Percentiles rank a stretch among this genome's conserved stretches.
Evolutionary conservation across 2,113 vertebrate genomes (phyloP).

Genomic region (Hippopotamus amphibius): DNA sequence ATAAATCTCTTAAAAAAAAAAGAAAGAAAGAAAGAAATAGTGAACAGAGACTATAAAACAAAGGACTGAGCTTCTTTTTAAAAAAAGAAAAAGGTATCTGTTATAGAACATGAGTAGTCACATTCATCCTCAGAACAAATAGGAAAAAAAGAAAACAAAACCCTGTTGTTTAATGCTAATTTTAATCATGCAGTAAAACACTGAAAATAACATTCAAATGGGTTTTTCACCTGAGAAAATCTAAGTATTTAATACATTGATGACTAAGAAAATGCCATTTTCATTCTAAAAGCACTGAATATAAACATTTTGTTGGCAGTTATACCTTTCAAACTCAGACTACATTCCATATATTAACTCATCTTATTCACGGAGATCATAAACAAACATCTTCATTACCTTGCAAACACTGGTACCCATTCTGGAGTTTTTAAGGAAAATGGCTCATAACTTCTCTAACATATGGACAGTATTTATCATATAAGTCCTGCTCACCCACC

Average conservation of each 20-base stretch:
- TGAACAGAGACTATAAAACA: neutral
- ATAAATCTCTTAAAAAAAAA: neutral
- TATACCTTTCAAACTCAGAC: constrained; percentile 20
- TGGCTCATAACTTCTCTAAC: neutral
- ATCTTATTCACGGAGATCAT: constrained; percentile 28
- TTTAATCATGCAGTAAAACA: constrained; percentile 32
- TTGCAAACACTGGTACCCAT: neutral
- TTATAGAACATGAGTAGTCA: constrained; percentile 7
- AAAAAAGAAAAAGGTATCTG: neutral
- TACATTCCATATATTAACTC: constrained; percentile 24
- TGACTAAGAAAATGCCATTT: constrained; percentile 36
- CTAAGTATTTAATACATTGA: neutral
- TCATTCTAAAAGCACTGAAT: constrained; percentile 52
- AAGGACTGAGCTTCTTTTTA: neutral
- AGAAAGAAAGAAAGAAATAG: neutral
- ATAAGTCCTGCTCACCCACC: neutral
- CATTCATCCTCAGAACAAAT: neutral
- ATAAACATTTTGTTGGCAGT: constrained; percentile 27
- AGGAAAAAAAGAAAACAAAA: neutral
- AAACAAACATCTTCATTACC: constrained; percentile 34
- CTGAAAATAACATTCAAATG: neutral
- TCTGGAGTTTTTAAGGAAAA: constrained; percentile 24
- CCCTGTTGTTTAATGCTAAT: neutral
- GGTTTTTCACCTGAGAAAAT: constrained; percentile 42
- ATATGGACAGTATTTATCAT: neutral